Evolutionary conservation across 2,113 vertebrate species (phyloP).

Genomic region (Aspidoscelis tigris): DNA sequence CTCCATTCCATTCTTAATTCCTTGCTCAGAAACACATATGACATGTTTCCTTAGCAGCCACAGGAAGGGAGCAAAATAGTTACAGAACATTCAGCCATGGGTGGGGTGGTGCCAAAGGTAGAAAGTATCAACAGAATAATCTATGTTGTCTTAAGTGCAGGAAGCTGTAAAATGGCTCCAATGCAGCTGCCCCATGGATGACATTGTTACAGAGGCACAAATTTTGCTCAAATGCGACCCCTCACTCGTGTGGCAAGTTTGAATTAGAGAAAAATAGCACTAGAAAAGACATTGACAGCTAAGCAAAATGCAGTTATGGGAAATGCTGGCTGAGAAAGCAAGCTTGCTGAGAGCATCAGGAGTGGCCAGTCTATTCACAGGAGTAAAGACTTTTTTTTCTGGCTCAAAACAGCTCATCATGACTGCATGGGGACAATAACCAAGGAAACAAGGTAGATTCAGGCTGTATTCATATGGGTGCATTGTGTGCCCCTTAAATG

Average conservation of each 20-base stretch:
- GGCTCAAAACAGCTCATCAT: background rate
- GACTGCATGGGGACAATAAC: background rate
- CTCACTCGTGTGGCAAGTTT: too few species aligned
- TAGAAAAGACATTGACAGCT: too few species aligned
- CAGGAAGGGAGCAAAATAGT: constrained; percentile 37
- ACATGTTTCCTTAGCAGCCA: constrained; percentile 8
- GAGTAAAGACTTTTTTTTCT: background rate
- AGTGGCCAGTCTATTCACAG: background rate
- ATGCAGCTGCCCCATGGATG: constrained; percentile 3
- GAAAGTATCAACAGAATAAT: background rate
- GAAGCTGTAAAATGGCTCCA: constrained; percentile 63
- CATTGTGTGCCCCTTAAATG: too few species aligned
- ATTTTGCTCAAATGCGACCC: too few species aligned
- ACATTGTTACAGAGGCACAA: too few species aligned
- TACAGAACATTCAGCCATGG: constrained; percentile 44
- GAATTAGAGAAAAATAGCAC: too few species aligned
- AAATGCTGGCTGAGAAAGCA: background rate
- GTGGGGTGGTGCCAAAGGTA: constrained; percentile 23
- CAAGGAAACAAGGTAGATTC: background rate
- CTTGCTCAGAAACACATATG: constrained; percentile 48
- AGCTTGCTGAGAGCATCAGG: background rate
- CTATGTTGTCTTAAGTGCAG: constrained; percentile 29
- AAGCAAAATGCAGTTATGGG: too few species aligned
- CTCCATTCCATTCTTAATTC: constrained; percentile 53
- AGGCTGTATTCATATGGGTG: background rate